These are phyloP conservation scores for Tapirus terrestris DNA, from an alignment of 2,113 vertebrate species.

Conservation along the genomic window DNA sequence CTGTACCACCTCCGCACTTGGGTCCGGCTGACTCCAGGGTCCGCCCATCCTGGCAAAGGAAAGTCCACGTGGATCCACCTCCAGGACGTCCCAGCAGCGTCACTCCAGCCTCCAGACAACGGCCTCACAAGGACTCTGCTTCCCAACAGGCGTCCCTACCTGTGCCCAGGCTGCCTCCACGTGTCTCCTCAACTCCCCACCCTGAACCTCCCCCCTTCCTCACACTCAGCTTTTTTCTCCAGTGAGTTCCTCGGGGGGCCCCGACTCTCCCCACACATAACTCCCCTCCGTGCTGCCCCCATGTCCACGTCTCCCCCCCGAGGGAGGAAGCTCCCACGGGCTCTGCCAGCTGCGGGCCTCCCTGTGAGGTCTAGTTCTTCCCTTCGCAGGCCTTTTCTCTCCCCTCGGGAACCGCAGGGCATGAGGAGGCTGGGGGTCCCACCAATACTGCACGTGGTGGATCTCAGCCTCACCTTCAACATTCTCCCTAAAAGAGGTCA, in stretches of 20 bases:
- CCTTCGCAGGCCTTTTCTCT: neutral
- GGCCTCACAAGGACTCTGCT: no score
- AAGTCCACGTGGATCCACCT: no score
- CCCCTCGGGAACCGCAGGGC: fast-evolving
- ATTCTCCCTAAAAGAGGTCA: neutral
- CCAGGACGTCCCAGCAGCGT: neutral
- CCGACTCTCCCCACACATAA: no score
- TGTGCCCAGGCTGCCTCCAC: neutral
- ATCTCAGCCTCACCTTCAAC: neutral
- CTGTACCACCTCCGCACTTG: neutral
- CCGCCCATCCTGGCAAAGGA: neutral
- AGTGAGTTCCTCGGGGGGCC: neutral
- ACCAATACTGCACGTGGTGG: neutral
- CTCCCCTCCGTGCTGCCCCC: neutral
- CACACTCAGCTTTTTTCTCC: neutral
- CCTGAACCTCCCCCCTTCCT: neutral
- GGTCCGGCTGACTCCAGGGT: neutral
- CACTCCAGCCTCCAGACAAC: no score
- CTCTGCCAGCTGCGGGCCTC: neutral
- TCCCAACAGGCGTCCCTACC: neutral
- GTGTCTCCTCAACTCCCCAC: neutral
- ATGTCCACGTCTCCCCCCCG: neutral
- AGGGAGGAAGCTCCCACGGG: neutral
- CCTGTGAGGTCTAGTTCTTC: neutral
- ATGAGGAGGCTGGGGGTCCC: neutral